Base-by-base conservation (phyloP, 2,797 vertebrate species). In the Pseudochirops cupreus region DNA sequence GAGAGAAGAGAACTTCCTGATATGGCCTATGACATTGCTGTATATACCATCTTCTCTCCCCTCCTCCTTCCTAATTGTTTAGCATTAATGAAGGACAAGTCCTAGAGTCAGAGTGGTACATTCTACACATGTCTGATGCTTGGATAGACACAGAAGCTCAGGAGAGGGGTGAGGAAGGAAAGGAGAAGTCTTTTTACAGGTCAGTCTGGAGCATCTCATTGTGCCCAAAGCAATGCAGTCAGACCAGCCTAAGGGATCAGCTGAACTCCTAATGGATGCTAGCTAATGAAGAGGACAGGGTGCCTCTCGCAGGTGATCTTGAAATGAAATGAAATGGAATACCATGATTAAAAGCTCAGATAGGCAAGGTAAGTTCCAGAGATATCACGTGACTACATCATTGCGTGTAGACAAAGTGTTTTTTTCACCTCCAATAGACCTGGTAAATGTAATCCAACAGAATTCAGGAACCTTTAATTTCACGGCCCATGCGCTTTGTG, bases 291-390 rank as follows among this genome's bases (percentile, higher is more conserved):
- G 96, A 28, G 93, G 96, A 93, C 94, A 50, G 74, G 97, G 98
- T 92, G 93, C 94, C 97, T 96, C 96, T 96, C 97, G 95, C 95
- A 96, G 94, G 96, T 96, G 98, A 97, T 95, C 93, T 98, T 97
- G 97, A 97, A 98, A 98, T 94, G 97, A 97, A 98, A 98, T 94
- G 95, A 98, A 97, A 96, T 59, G 97, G 95, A 97, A 97, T 67
- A 94, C 91, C 90, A 92, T 93, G 95, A 97, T 96, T 98, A 97
- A 97, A 94, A 95, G 93, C 95, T 53, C 96, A 94, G 93, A 95
- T 93, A 67, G 7, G 3, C 94, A 97, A 96, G 96, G 96, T 95
- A 55, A 93, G 92, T 97, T 96, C 94, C 97, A 95, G 96, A 96
- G 96, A 96, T 96, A 95, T 67, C 59, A 53, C 55, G 53, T 91